Percentiles rank a stretch among this genome's conserved stretches.
phyloP scores from a whole-genome alignment of 2,113 vertebrate genomes.

The Macquaria australasica region DNA sequence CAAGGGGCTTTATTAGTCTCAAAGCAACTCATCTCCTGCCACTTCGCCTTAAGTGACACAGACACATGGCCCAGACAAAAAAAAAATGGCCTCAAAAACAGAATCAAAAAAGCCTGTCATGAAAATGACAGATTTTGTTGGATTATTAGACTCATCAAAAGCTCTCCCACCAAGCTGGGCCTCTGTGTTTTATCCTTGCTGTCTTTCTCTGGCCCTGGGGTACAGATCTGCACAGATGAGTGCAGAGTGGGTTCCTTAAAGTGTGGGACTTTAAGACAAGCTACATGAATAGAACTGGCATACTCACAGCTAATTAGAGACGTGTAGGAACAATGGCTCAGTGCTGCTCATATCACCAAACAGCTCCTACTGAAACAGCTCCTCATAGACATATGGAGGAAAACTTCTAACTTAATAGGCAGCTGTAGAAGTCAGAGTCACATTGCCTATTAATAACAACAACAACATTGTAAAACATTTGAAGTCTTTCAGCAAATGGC shows the following conservation, averaged over 20 bases:
- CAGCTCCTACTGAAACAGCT: slow-evolving; percentile 25
- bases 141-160: slow-evolving; percentile 68
- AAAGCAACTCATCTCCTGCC: slow-evolving; percentile 47
- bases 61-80: slow-evolving; percentile 22
- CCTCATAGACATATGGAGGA: slow-evolving; percentile 30
- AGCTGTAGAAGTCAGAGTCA: slow-evolving; percentile 18
- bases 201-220: slow-evolving; percentile 53
- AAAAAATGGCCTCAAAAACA: slow-evolving; percentile 40
- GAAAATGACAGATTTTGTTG: slow-evolving; percentile 63
- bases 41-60: slow-evolving; percentile 53
- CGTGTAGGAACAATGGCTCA: slow-evolving; percentile 44
- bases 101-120: slow-evolving; percentile 53
- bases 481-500: slow-evolving; percentile 29
- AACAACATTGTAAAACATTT: slow-evolving; percentile 43
- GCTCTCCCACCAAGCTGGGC: slow-evolving; percentile 43
- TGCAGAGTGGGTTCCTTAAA: slow-evolving; percentile 53
- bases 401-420: slow-evolving; percentile 51
- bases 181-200: slow-evolving; percentile 41
- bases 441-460: slow-evolving; percentile 42
- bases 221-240: slow-evolving; percentile 55
- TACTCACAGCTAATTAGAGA: slow-evolving; percentile 62
- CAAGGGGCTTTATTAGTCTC: slow-evolving; percentile 40
- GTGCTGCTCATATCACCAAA: slow-evolving; percentile 42
- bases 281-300: slow-evolving; percentile 39
- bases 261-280: slow-evolving; percentile 54